These are phyloP conservation scores for Epirrhoe tristata DNA, from an alignment of 2,888 invertebrate genomes.

Conservation along the genomic window DNA sequence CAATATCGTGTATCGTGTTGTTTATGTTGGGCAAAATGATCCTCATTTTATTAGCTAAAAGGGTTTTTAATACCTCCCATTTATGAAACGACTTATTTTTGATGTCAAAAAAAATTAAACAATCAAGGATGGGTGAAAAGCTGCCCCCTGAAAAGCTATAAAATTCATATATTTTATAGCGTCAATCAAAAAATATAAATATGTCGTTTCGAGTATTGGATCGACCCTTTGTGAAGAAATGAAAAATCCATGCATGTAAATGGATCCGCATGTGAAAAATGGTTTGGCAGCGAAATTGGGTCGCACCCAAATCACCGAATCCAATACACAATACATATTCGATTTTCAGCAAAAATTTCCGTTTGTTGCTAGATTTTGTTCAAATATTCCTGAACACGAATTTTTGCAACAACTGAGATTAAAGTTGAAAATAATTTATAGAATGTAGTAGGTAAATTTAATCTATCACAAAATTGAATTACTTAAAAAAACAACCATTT, in stretches of 20 bases:
- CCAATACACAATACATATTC: not conserved
- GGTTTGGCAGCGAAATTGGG: constrained; percentile 7
- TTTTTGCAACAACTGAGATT: no score
- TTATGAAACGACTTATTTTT: no score
- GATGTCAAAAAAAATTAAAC: no score
- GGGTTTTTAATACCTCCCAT: no score
- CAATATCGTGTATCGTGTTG: not conserved
- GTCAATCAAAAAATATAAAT: not conserved
- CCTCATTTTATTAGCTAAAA: no score
- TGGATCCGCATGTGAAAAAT: constrained; percentile 1
- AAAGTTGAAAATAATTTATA: no score
- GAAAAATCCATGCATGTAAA: not conserved
- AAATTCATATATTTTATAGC: no score
- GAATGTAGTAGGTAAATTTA: no score
- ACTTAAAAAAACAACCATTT: no score
- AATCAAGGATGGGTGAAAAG: no score
- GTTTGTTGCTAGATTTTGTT: not conserved
- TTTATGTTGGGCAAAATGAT: not conserved
- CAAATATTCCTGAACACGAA: not conserved
- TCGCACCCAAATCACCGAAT: constrained; percentile 2
- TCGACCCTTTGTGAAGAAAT: not conserved
- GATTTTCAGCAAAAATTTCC: not conserved
- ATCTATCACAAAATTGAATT: no score
- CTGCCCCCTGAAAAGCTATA: no score
- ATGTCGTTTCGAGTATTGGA: not conserved